A percentile compares a stretch with the other conserved stretches of the same genome.
phyloP scores from a whole-genome alignment of 2,888 invertebrate genomes.

The Drosophila antonietae region DNA sequence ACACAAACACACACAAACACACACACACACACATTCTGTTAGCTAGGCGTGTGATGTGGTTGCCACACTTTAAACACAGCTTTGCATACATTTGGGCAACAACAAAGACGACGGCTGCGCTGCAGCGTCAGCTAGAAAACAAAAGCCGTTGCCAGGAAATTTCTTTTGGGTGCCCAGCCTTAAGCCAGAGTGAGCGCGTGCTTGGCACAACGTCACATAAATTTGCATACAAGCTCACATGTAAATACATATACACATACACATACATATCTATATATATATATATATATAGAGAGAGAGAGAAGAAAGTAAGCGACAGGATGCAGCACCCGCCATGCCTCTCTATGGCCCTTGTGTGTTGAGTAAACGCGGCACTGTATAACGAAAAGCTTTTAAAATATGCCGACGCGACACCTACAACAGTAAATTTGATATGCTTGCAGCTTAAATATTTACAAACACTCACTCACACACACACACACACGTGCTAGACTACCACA shows the following conservation, averaged over 20 bases:
- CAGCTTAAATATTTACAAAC: conserved; percentile 81
- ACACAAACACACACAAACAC: conserved; percentile 22
- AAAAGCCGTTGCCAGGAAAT: conserved; percentile 76
- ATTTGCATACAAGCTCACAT: conserved; percentile 62
- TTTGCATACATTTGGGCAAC: conserved; percentile 81
- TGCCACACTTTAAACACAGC: conserved; percentile 74
- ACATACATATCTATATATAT: conserved; percentile 4
- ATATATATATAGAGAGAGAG: too few relatives aligned
- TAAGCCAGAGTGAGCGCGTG: conserved; percentile 75
- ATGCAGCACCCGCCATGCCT: conserved; percentile 23
- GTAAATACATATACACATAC: conserved; percentile 7
- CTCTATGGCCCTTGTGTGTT: conserved; percentile 42
- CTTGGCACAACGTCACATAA: conserved; percentile 72
- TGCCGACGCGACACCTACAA: conserved; percentile 82
- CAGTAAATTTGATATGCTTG: conserved; percentile 74
- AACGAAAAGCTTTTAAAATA: conserved; percentile 82
- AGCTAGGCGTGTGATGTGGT: conserved; percentile 33
- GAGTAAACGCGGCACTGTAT: conserved; percentile 72
- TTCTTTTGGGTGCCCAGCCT: conserved; percentile 73
- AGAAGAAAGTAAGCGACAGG: conserved; percentile 23
- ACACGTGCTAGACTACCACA: conserved; percentile 19
- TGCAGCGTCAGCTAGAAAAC: conserved; percentile 78
- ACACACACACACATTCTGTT: conserved; percentile 19
- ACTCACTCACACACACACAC: conserved; percentile 32
- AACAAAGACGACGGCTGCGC: conserved; percentile 30